Evolutionary conservation across 2,888 invertebrate species (phyloP), one percentile per base, ranked within the genome.

Genomic region (Platycheirus albimanus): DNA sequence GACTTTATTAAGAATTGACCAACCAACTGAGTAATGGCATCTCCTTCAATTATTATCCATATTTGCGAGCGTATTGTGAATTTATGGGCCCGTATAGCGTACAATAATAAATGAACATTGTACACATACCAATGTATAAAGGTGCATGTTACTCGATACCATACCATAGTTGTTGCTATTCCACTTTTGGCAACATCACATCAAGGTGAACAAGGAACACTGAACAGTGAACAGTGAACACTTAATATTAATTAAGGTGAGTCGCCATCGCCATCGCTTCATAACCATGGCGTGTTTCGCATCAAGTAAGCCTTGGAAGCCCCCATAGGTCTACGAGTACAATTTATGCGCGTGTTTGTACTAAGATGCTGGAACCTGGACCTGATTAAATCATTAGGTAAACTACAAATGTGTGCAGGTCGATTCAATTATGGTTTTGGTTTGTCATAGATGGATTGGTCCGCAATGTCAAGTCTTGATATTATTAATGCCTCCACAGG

Each of bases 1-100:
- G 71, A 66, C 64, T 66, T 71, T 64, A 71, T 66, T 71, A 78
- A 66, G 56, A 66, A 58, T 58, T 78, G 64, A 71, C 41, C 64
- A 66, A 36, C 51, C 71, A 58, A 51, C 43, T 66, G 41, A 64
- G 56, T 64, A 71, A 78, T 78, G 58, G 49, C 54, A 78, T 78
- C 36, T 58, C 58, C 77, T 51, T 64, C 51, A 77, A 56, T 54
- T 70, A 70, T 64, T 43, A 43, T 61, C 54, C 17, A 1, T 19
- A 33, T 30, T 20, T 28, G n/a, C 3, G 38, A 24, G 43, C 7
- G n/a, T 20, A 28, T n/a, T 4, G 24, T 24, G 3, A 24, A 24
- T 24, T 24, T 24, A 24, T 24, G 6, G 3, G 6, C 6, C 24
- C 24, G 3, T 24, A 24, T 6, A 24, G 24, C 24, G 3, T 24